Base-by-base conservation (phyloP, 2,888 invertebrate genomes). In the Hyppa rectilinea region DNA sequence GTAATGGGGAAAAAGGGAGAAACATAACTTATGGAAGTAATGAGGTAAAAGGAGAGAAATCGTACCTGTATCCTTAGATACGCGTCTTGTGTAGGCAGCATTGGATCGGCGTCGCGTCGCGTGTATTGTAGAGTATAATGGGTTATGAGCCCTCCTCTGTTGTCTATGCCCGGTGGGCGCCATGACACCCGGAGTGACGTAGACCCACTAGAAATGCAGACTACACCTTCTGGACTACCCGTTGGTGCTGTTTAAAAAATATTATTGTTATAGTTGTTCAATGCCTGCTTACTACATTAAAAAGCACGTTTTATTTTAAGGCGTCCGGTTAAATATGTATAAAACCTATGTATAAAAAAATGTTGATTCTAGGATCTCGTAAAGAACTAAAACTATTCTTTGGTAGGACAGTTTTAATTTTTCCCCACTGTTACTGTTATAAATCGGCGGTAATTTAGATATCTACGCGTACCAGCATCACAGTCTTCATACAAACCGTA, bases 111-210 rank as follows among this genome's bases (percentile, higher is more conserved):
- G 78, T 96, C 96, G 34, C 92, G 86, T 72, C 92, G 89, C 2
- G 95, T 94, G 66, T 95, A 96, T 71, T 96, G 96, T 62, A 96
- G 82, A 0, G 95, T 95, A 82, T 95, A 95, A 82, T 96, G 95
- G 2, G 96, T 96, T 61, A 96, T 95, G 49, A 94, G 95, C 59
- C 98, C 98, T 80, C 98, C 98, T 91, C 97, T 97, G 81, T 96
- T 96, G 86, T 97, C 97, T 74, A 95, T 89, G 45, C 97, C 96
- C 6, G 97, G 97, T 50, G 97, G 97, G 66, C 96, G 96, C 98
- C 97, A 98, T 53, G 97, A 97, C 82, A 98, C 97, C 88, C 98
- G 97, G 68, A 98, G 96, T 80, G 97, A 97, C 75, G 98, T 97
- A 26, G 98, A 97, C 40, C 98, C 97, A 75, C 97, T 96, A 55